Percentiles rank a stretch among this genome's conserved stretches.
These are phyloP conservation scores for Craseonycteris thonglongyai DNA, from an alignment of 2,113 vertebrate species.

Conservation along the genomic window DNA sequence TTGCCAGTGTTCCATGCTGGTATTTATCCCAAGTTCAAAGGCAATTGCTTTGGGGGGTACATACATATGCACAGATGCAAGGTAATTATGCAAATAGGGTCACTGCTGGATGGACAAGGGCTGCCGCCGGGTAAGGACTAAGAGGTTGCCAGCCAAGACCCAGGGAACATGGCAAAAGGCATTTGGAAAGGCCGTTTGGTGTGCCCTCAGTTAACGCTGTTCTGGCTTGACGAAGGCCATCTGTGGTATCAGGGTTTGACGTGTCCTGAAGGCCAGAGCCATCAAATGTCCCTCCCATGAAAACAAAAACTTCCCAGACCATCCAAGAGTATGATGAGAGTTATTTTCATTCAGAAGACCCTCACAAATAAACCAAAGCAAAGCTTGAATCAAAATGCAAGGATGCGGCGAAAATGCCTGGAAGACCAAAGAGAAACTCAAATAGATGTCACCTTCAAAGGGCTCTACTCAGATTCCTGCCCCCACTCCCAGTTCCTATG, in stretches of 20 bases:
- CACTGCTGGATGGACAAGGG: constrained; percentile 6
- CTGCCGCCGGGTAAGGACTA: background rate
- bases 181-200: background rate
- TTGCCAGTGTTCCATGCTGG: background rate
- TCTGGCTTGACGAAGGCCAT: background rate
- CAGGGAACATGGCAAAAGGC: background rate
- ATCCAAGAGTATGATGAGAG: background rate
- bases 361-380: background rate
- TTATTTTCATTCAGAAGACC: background rate
- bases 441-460: background rate
- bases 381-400: background rate
- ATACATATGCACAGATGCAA: background rate
- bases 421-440: background rate
- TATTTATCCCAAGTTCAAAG: background rate
- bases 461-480: background rate
- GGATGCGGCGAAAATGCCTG: background rate
- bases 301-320: background rate
- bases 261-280: background rate
- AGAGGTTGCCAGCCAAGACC: constrained; percentile 17
- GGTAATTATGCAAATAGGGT: constrained; percentile 26
- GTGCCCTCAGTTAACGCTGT: background rate
- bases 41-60: background rate
- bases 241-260: background rate
- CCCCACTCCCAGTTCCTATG: background rate
- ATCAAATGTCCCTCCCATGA: background rate